These are phyloP conservation scores for Chorisops tibialis DNA, from an alignment of 2,888 invertebrate species.

Conservation along the genomic window DNA sequence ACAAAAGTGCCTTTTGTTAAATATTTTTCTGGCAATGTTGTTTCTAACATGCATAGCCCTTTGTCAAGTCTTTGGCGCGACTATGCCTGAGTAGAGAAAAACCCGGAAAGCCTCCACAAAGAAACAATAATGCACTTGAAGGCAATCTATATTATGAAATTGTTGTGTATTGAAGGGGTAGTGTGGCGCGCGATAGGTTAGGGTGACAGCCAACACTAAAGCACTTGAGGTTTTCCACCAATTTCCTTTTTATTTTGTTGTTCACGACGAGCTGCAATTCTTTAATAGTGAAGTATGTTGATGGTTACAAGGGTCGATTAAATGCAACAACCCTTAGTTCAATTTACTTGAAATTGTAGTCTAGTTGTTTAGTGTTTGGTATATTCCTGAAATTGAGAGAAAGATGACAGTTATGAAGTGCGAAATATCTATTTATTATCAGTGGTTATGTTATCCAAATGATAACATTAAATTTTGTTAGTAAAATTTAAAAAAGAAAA, in stretches of 20 bases:
- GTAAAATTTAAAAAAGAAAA: too few relatives aligned
- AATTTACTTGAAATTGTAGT: too few relatives aligned
- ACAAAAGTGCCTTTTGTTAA: not conserved
- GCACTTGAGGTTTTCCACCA: not conserved
- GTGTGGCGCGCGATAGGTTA: not conserved
- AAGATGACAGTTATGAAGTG: too few relatives aligned
- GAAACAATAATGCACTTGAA: slow-evolving; percentile 15
- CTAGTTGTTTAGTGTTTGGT: too few relatives aligned
- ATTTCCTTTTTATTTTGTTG: not conserved
- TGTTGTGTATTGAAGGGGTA: not conserved
- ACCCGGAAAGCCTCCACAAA: not conserved
- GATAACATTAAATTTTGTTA: too few relatives aligned
- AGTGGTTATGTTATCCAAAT: too few relatives aligned
- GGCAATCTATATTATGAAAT: slow-evolving; percentile 10
- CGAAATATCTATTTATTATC: too few relatives aligned
- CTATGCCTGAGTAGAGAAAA: too few relatives aligned
- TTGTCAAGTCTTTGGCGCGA: not conserved
- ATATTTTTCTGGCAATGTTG: slow-evolving; percentile 24
- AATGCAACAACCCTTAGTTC: too few relatives aligned
- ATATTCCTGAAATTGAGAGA: too few relatives aligned
- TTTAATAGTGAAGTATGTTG: too few relatives aligned
- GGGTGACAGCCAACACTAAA: not conserved
- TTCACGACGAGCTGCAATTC: not conserved
- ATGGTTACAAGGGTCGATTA: too few relatives aligned
- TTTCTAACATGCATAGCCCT: slow-evolving; percentile 17